phyloP scores from a whole-genome alignment of 2,888 invertebrate species.

The Synergus itoensis region DNA sequence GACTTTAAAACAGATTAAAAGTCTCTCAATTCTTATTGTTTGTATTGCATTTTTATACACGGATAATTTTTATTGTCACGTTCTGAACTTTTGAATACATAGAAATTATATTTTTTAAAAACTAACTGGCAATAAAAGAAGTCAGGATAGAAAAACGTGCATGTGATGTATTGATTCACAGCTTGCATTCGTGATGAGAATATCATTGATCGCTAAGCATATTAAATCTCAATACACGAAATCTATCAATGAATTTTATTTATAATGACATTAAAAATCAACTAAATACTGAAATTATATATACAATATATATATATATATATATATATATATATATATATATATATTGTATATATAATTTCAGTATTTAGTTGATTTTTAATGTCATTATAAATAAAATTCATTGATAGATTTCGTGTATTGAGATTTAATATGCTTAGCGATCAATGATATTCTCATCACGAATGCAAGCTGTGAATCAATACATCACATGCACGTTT shows the following conservation, averaged over 20 bases:
- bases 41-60: neutral
- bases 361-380: too few species aligned
- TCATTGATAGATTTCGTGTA: neutral
- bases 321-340: too few species aligned
- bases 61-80: neutral
- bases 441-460: constrained; percentile 22
- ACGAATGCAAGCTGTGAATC: neutral
- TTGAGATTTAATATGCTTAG: constrained; percentile 9
- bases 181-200: constrained; percentile 6
- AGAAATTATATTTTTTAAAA: neutral
- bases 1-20: neutral
- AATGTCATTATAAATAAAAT: too few species aligned
- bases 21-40: neutral
- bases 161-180: constrained; percentile 18
- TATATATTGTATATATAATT: too few species aligned
- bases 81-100: neutral
- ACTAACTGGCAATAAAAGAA: neutral
- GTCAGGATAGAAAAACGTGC: neutral
- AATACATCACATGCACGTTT: neutral
- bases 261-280: too few species aligned
- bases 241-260: neutral
- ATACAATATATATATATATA: too few species aligned
- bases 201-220: constrained; percentile 4
- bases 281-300: too few species aligned
- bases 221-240: constrained; percentile 13